Percentiles rank a stretch among this genome's conserved stretches.
Evolutionary conservation across 2,888 invertebrate genomes (phyloP).

Genomic region (Calameuta idolon): DNA sequence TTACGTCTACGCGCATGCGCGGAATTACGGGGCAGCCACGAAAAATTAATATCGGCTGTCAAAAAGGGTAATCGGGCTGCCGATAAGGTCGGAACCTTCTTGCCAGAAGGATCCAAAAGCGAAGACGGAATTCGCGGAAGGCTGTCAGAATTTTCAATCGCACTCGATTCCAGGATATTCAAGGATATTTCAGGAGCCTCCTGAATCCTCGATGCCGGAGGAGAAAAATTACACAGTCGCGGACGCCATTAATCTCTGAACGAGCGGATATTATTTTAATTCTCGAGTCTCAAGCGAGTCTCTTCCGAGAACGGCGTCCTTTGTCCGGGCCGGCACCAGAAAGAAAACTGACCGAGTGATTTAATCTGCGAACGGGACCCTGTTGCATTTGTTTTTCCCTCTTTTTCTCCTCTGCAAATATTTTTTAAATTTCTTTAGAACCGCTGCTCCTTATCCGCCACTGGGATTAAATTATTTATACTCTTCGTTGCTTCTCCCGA

Average conservation of each 20-base stretch:
- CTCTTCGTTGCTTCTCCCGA: neutral
- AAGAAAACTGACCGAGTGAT: constrained; percentile 56
- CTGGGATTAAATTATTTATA: neutral
- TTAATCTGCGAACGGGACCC: constrained; percentile 46
- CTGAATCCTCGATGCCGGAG: neutral
- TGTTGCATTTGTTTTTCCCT: constrained; percentile 29
- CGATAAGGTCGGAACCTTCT: too few species aligned
- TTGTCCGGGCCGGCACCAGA: constrained; percentile 52
- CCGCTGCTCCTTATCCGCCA: constrained; percentile 9
- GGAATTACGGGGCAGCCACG: too few species aligned
- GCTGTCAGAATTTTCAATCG: neutral
- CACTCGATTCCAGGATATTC: neutral
- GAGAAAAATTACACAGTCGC: constrained; percentile 4
- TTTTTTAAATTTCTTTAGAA: neutral
- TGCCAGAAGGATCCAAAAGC: neutral
- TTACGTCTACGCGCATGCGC: neutral
- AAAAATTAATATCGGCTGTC: too few species aligned
- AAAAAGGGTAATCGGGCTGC: too few species aligned
- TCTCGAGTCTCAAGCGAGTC: constrained; percentile 49
- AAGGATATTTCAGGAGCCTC: neutral
- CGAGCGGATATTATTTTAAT: constrained; percentile 62
- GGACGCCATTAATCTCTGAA: constrained; percentile 59
- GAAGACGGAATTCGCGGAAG: neutral
- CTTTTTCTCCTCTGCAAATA: constrained; percentile 24
- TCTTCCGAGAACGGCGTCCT: constrained; percentile 57